Percentiles rank a stretch among this genome's conserved stretches.
phyloP scores from a whole-genome alignment of 2,888 invertebrate genomes.

The Microctonus brassicae region DNA sequence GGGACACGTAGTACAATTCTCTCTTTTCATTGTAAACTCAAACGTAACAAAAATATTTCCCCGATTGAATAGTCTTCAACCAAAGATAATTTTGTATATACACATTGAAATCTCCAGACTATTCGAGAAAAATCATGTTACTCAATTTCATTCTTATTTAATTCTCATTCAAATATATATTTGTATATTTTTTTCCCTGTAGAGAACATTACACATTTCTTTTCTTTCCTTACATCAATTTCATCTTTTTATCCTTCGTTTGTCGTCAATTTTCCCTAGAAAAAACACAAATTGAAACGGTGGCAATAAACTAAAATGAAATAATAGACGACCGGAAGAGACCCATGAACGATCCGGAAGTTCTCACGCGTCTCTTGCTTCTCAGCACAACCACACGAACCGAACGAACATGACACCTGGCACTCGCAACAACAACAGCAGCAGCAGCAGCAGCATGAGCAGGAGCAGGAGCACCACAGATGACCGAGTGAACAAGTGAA shows the following conservation, averaged over 20 bases:
- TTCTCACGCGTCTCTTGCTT: slow-evolving; percentile 70
- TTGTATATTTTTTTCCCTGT: too few relatives aligned
- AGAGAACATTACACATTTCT: too few relatives aligned
- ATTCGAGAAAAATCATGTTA: too few relatives aligned
- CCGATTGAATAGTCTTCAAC: too few relatives aligned
- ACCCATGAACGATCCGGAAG: slow-evolving; percentile 67
- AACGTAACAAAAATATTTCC: too few relatives aligned
- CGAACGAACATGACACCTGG: slow-evolving; percentile 68
- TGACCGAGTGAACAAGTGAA: slow-evolving; percentile 46
- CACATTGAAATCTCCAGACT: too few relatives aligned
- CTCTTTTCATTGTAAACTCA: too few relatives aligned
- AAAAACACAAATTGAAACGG: slow-evolving; percentile 30
- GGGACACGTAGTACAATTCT: too few relatives aligned
- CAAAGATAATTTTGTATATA: too few relatives aligned
- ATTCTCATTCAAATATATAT: too few relatives aligned
- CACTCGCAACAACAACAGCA: slow-evolving; percentile 51
- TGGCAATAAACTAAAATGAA: slow-evolving; percentile 61
- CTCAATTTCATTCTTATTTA: too few relatives aligned
- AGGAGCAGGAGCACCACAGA: slow-evolving; percentile 41
- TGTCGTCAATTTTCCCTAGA: slow-evolving; percentile 16
- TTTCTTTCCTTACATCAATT: neutral
- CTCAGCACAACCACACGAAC: slow-evolving; percentile 63
- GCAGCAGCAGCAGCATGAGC: slow-evolving; percentile 18
- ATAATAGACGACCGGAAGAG: slow-evolving; percentile 68
- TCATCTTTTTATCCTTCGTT: slow-evolving; percentile 15